Evolutionary conservation across 2,113 vertebrate genomes (phyloP).

Genomic region (Serinus canaria): DNA sequence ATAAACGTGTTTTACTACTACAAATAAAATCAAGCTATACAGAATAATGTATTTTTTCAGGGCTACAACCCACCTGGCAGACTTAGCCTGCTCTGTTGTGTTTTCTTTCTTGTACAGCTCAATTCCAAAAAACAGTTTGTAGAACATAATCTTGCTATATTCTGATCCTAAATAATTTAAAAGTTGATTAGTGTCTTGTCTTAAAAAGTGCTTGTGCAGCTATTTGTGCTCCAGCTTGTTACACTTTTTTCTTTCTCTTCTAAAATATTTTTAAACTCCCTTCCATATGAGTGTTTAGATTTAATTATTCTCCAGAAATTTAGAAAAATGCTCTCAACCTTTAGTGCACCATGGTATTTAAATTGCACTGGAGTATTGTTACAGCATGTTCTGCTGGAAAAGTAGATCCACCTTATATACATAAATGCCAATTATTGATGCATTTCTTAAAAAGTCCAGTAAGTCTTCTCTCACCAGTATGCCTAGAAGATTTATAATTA

Average conservation of each 20-base stretch:
- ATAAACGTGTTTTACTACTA: neutral
- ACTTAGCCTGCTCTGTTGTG: neutral
- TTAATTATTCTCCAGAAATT: neutral
- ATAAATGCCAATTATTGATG: neutral
- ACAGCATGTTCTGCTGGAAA: neutral
- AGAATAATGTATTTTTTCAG: neutral
- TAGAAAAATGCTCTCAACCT: neutral
- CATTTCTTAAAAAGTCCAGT: neutral
- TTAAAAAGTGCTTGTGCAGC: neutral
- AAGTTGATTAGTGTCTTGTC: neutral
- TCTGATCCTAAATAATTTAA: neutral
- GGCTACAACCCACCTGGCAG: neutral
- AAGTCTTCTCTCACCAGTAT: neutral
- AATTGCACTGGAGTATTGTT: neutral
- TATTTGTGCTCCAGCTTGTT: neutral
- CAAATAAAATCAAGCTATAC: neutral
- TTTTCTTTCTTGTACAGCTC: neutral
- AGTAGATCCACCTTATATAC: neutral
- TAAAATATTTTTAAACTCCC: neutral
- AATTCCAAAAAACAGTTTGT: neutral
- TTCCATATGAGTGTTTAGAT: neutral
- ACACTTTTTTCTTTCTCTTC: neutral
- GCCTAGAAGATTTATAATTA: neutral
- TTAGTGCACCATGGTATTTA: neutral
- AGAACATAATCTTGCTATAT: neutral